Conservation (phyloP, 1,140 invertebrate species). For the Drosophila sulfurigaster region DNA sequence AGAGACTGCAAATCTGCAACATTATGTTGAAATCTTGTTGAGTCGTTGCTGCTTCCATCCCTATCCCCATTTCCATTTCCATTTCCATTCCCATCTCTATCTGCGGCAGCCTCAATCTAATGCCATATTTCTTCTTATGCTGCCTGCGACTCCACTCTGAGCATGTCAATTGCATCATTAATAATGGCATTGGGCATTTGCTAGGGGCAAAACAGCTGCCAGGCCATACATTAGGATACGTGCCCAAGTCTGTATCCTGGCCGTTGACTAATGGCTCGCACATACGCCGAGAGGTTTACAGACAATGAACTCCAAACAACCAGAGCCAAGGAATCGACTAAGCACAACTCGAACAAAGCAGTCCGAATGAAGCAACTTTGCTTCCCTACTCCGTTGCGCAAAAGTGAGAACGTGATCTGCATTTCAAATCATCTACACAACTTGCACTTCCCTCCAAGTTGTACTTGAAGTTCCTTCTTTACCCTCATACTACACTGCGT, state of each 20-base stretch:
- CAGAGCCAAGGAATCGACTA: slow-evolving; percentile 13
- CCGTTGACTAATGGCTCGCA: slow-evolving; percentile 65
- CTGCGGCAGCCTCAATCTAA: slow-evolving; percentile 6
- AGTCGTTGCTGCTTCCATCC: background rate
- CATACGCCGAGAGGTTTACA: slow-evolving; percentile 54
- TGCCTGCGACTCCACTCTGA: slow-evolving; percentile 20
- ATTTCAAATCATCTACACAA: slow-evolving; percentile 37
- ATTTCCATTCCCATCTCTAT: slow-evolving; percentile 48
- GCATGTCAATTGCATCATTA: slow-evolving; percentile 77
- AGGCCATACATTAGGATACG: slow-evolving; percentile 54
- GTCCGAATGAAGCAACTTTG: slow-evolving; percentile 30
- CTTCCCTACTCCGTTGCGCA: slow-evolving; percentile 5
- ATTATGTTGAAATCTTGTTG: slow-evolving; percentile 35
- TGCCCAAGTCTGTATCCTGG: slow-evolving; percentile 36
- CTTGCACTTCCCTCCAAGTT: background rate
- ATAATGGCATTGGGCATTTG: slow-evolving; percentile 59
- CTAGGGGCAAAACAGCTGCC: slow-evolving; percentile 12
- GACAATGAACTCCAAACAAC: slow-evolving; percentile 56
- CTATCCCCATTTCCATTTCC: background rate
- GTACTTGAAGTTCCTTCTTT: background rate
- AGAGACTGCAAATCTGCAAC: slow-evolving; percentile 25
- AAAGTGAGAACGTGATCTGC: slow-evolving; percentile 55
- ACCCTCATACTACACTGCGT: slow-evolving; percentile 7
- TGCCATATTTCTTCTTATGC: slow-evolving; percentile 38
- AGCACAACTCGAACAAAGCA: slow-evolving; percentile 16